These are phyloP conservation scores for Hemibagrus guttatus DNA, from an alignment of 2,797 vertebrate genomes.

Conservation along the genomic window DNA sequence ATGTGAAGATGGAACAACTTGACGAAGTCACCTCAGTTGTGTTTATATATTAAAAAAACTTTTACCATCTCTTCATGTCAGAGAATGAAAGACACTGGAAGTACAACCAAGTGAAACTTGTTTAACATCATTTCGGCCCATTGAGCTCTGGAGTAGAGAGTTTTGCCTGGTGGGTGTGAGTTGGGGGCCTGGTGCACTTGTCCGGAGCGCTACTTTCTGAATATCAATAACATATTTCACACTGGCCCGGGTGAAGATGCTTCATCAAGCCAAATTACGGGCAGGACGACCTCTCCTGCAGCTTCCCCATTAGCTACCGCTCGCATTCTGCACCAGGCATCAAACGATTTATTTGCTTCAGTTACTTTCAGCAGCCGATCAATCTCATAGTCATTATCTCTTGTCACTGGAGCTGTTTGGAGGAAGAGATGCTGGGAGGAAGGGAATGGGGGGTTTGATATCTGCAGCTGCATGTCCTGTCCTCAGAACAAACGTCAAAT, in stretches of 20 bases:
- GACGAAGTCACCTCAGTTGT: background rate
- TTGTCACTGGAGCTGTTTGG: conserved; percentile 69
- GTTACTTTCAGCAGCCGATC: conserved; percentile 73
- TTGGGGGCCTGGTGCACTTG: conserved; percentile 51
- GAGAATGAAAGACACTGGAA: conserved; percentile 52
- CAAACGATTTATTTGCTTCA: conserved; percentile 78
- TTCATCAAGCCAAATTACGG: conserved; percentile 76
- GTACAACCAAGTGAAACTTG: conserved; percentile 82
- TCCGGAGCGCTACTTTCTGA: conserved; percentile 75
- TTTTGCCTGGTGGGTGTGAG: conserved; percentile 62
- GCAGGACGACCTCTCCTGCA: conserved; percentile 73
- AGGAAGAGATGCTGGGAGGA: conserved; percentile 29
- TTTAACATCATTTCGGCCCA: conserved; percentile 85
- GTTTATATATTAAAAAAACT: background rate
- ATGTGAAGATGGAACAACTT: background rate
- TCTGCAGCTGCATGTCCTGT: conserved; percentile 52
- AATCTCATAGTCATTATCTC: conserved; percentile 78
- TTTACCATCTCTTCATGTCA: background rate
- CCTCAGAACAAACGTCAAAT: conserved; percentile 50
- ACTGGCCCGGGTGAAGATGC: conserved; percentile 64
- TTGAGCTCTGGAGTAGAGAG: conserved; percentile 76
- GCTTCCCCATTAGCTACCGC: conserved; percentile 72
- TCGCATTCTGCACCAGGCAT: conserved; percentile 68
- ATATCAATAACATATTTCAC: conserved; percentile 81
- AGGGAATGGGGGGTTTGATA: conserved; percentile 44